Evolutionary conservation across 1,140 invertebrate genomes (phyloP).

Genomic region (Colletes gigas): DNA sequence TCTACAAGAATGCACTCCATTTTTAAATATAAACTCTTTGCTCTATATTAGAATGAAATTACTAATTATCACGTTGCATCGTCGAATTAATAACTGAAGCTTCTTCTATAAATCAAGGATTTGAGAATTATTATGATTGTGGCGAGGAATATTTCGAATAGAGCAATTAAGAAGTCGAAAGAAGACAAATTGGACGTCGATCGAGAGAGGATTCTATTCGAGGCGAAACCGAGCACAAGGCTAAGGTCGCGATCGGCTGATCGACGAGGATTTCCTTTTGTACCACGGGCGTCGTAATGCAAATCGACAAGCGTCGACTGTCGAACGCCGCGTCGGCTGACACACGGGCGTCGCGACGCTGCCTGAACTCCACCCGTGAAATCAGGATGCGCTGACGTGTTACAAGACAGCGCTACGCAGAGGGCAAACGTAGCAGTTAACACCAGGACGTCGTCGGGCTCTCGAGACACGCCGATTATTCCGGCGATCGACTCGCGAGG

Average conservation of each 20-base stretch:
- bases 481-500: constrained; percentile 47
- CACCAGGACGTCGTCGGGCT: constrained; percentile 56
- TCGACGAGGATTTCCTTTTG: constrained; percentile 37
- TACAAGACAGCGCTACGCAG: constrained; percentile 72
- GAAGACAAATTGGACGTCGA: background rate
- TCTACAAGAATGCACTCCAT: too few relatives aligned
- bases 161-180: background rate
- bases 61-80: too few relatives aligned
- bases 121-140: too few relatives aligned
- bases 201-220: constrained; percentile 8
- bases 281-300: constrained; percentile 36
- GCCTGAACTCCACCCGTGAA: constrained; percentile 50
- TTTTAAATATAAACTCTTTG: too few relatives aligned
- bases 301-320: constrained; percentile 48
- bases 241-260: constrained; percentile 47
- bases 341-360: constrained; percentile 45
- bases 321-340: constrained; percentile 60
- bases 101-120: too few relatives aligned
- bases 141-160: background rate
- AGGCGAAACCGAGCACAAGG: constrained; percentile 33
- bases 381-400: constrained; percentile 55
- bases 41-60: too few relatives aligned
- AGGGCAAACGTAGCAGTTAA: constrained; percentile 70
- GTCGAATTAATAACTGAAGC: too few relatives aligned
- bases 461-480: constrained; percentile 47